A percentile compares a stretch with the other conserved stretches of the same genome.
Conservation (phyloP, 2,113 vertebrate genomes). For the Platysteira castanea region DNA sequence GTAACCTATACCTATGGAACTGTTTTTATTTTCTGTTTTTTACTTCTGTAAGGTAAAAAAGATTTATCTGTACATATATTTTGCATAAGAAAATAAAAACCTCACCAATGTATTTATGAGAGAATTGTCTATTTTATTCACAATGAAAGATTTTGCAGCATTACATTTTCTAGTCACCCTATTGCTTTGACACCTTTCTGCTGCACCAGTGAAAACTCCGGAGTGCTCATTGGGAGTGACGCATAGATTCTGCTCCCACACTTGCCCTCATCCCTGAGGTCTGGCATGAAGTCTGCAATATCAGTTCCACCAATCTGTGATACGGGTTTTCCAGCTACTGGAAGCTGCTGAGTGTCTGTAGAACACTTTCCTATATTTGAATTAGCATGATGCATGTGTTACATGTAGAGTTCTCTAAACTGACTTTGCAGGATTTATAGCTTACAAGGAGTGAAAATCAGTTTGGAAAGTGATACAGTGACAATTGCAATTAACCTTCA, state of each 20-base stretch:
- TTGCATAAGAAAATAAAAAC: not conserved
- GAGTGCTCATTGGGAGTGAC: not conserved
- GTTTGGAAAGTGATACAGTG: not conserved
- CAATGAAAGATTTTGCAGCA: fast-evolving
- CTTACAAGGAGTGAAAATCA: not conserved
- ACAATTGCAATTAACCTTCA: not conserved
- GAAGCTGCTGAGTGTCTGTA: not conserved
- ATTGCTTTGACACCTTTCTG: not conserved
- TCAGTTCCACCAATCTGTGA: not conserved
- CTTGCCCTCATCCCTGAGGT: fast-evolving
- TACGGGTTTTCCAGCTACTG: not conserved
- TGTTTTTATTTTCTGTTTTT: not conserved
- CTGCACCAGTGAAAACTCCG: not conserved
- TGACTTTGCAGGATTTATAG: not conserved
- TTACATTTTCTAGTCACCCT: not conserved
- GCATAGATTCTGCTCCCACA: not conserved
- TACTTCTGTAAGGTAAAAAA: not conserved
- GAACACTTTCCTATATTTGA: not conserved
- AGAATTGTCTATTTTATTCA: not conserved
- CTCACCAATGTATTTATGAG: not conserved
- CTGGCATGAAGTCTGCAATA: not conserved
- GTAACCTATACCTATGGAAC: not conserved
- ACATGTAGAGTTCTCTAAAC: not conserved
- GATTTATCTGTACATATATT: not conserved
- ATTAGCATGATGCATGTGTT: not conserved